A percentile compares a stretch with the other conserved stretches of the same genome.
Evolutionary conservation across 2,797 vertebrate species (phyloP).

Genomic region (Semotilus atromaculatus): DNA sequence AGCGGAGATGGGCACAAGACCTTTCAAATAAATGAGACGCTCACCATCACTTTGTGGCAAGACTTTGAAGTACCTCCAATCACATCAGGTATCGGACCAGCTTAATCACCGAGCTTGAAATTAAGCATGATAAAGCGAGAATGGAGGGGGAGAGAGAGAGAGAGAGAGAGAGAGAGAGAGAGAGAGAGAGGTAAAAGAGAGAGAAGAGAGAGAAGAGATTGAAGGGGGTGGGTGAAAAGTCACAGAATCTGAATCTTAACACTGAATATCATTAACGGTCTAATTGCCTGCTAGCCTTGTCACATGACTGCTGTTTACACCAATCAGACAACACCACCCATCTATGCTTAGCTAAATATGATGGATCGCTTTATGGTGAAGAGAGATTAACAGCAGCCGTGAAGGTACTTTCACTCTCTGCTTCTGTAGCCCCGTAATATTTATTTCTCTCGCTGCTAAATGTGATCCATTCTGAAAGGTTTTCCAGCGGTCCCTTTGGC

Average conservation of each 20-base stretch:
- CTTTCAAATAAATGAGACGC: constrained; percentile 60
- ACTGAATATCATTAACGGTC: constrained; percentile 11
- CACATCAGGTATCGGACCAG: constrained; percentile 56
- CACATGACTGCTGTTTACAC: constrained; percentile 26
- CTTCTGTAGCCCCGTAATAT: constrained; percentile 9
- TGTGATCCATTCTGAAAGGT: constrained; percentile 42
- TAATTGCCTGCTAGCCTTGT: background rate
- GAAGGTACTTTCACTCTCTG: constrained; percentile 37
- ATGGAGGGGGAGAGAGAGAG: constrained; percentile 9
- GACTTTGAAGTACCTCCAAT: constrained; percentile 60
- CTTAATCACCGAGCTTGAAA: constrained; percentile 58
- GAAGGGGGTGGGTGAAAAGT: constrained; percentile 20
- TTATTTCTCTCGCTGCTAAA: constrained; percentile 33
- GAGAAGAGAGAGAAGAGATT: constrained; percentile 17
- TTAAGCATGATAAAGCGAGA: constrained; percentile 45
- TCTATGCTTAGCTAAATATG: constrained; percentile 39
- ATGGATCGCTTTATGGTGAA: constrained; percentile 27
- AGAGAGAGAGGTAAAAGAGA: constrained; percentile 17
- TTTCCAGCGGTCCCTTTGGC: constrained; percentile 46
- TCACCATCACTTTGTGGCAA: constrained; percentile 53
- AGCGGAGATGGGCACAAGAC: constrained; percentile 52
- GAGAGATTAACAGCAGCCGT: constrained; percentile 20
- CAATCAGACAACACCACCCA: constrained; percentile 7
- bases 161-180: constrained; percentile 6
- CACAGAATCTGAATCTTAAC: constrained; percentile 28